Evolutionary conservation across 2,888 invertebrate species (phyloP).

Genomic region (Anticlea derivata): DNA sequence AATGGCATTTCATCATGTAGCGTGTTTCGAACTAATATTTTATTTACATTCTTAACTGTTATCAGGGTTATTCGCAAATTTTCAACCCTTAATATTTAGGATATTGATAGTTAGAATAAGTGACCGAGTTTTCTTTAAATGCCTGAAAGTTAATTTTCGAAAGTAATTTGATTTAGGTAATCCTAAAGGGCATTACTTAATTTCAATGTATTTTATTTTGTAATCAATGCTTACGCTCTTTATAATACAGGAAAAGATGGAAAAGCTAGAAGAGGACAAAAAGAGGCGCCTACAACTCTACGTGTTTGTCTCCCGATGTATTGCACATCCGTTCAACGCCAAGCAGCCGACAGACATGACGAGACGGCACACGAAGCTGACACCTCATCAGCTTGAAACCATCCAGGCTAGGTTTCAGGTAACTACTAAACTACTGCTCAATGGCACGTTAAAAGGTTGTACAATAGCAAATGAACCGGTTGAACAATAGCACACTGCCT

Average conservation of each 20-base stretch:
- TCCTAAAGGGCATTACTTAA: too few relatives aligned
- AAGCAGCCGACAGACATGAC: constrained; percentile 99
- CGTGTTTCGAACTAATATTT: constrained; percentile 8
- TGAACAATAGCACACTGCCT: too few relatives aligned
- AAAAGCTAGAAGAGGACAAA: constrained; percentile 97
- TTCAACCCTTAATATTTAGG: not conserved
- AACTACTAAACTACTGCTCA: too few relatives aligned
- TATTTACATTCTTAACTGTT: not conserved
- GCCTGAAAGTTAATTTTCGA: too few relatives aligned
- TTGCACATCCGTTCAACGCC: constrained; percentile 99
- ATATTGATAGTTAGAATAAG: not conserved
- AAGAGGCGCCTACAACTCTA: constrained; percentile 97
- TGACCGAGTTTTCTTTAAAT: too few relatives aligned
- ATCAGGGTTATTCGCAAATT: not conserved
- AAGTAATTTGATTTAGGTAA: too few relatives aligned
- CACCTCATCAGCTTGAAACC: constrained; percentile 97
- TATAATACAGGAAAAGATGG: constrained; percentile 92
- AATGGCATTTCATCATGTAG: constrained; percentile 11
- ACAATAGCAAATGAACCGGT: too few relatives aligned
- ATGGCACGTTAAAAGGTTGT: too few relatives aligned
- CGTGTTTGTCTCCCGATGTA: constrained; percentile 98
- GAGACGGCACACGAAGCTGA: constrained; percentile 96
- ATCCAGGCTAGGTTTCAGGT: constrained; percentile 98
- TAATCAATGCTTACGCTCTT: not conserved
- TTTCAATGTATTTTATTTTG: too few relatives aligned